These are phyloP conservation scores for Hycleus cichorii DNA, from an alignment of 1,140 invertebrate species.

Conservation along the genomic window DNA sequence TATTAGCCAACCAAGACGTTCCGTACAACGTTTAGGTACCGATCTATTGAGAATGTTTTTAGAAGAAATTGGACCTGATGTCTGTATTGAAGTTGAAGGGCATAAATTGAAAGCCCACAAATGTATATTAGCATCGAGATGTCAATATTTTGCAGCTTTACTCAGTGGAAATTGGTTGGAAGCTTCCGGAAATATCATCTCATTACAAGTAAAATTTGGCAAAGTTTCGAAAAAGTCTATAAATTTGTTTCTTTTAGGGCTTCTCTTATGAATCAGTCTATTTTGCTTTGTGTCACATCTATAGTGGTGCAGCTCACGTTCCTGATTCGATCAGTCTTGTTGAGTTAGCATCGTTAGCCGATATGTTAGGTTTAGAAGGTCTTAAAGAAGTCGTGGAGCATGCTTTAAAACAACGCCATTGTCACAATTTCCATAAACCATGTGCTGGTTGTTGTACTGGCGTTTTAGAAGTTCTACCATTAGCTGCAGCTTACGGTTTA, in stretches of 20 bases:
- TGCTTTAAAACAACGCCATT: slow-evolving; percentile 80
- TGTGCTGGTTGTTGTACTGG: slow-evolving; percentile 39
- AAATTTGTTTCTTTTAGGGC: slow-evolving; percentile 49
- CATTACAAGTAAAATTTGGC: slow-evolving; percentile 33
- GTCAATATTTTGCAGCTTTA: slow-evolving; percentile 86
- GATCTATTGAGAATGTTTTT: slow-evolving; percentile 83
- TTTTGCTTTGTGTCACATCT: slow-evolving; percentile 86
- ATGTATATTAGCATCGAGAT: slow-evolving; percentile 80
- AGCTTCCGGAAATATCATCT: slow-evolving; percentile 72
- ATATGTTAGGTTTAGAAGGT: slow-evolving; percentile 81
- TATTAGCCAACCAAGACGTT: slow-evolving; percentile 38
- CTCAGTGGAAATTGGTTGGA: slow-evolving; percentile 76
- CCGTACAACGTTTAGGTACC: slow-evolving; percentile 61
- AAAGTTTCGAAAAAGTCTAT: not conserved
- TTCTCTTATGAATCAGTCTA: slow-evolving; percentile 77
- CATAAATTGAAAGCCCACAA: slow-evolving; percentile 78
- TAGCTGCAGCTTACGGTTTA: slow-evolving; percentile 75
- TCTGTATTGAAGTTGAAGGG: slow-evolving; percentile 70
- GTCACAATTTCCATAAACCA: slow-evolving; percentile 84
- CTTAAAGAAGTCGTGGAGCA: slow-evolving; percentile 84
- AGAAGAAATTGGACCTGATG: slow-evolving; percentile 73
- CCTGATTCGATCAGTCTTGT: slow-evolving; percentile 77
- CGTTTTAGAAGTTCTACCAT: slow-evolving; percentile 73
- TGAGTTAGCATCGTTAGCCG: slow-evolving; percentile 76
- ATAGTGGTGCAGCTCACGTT: slow-evolving; percentile 78